phyloP scores from a whole-genome alignment of 2,797 vertebrate species.

The Schizothorax lantsangensis region DNA sequence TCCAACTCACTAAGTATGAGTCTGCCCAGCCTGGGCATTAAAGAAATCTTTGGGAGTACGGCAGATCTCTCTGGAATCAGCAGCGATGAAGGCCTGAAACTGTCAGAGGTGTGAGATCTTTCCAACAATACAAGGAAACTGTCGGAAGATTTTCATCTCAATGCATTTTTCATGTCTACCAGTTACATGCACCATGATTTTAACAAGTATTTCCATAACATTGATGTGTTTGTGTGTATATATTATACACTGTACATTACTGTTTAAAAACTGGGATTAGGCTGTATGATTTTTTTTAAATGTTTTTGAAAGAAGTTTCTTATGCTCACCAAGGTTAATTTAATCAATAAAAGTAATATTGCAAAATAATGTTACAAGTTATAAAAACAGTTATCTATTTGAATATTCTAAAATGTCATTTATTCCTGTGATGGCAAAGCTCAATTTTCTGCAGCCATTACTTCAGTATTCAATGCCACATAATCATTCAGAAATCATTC shows the following conservation, averaged over 20 bases:
- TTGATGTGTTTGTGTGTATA: neutral
- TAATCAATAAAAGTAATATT: neutral
- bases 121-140: neutral
- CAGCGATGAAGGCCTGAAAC: conserved; percentile 58
- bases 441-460: too few relatives aligned
- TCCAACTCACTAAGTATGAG: conserved; percentile 67
- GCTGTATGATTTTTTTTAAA: neutral
- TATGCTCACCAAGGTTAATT: neutral
- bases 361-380: neutral
- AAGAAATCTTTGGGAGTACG: conserved; percentile 67
- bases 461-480: too few relatives aligned
- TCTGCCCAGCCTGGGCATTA: conserved; percentile 68
- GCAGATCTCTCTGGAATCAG: conserved; percentile 71
- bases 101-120: conserved; percentile 72
- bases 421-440: too few relatives aligned
- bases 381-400: neutral
- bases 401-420: neutral
- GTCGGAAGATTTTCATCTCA: neutral
- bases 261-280: neutral
- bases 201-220: neutral
- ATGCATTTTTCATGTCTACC: neutral
- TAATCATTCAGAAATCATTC: too few relatives aligned
- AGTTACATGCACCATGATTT: neutral
- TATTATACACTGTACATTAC: neutral
- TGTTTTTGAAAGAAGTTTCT: neutral